These are phyloP conservation scores for Phalloptychus januarius DNA, from an alignment of 2,797 vertebrate genomes.

Conservation along the genomic window DNA sequence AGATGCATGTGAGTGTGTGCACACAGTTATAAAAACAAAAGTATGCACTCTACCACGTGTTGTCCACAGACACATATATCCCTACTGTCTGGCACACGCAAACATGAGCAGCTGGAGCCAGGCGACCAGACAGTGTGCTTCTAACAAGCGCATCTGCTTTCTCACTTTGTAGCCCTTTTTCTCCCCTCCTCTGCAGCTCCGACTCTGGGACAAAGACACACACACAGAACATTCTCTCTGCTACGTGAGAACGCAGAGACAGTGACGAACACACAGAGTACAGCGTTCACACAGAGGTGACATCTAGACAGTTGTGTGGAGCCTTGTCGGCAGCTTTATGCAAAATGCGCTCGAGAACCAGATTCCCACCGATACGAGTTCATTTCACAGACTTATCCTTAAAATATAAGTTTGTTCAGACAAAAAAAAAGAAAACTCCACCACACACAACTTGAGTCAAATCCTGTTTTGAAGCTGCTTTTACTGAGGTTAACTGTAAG, in stretches of 20 bases:
- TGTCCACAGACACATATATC: constrained; percentile 24
- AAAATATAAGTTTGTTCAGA: not conserved
- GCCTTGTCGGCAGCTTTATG: constrained; percentile 15
- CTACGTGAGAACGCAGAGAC: constrained; percentile 35
- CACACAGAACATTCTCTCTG: constrained; percentile 30
- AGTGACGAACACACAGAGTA: constrained; percentile 41
- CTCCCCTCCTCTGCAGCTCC: not conserved
- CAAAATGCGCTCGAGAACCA: not conserved
- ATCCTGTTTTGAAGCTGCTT: not conserved
- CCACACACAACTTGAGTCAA: not conserved
- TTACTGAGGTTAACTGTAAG: not conserved
- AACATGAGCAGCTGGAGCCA: constrained; percentile 67
- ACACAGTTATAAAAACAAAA: not conserved
- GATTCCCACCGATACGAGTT: not conserved
- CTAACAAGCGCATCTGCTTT: constrained; percentile 72
- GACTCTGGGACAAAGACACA: constrained; percentile 43
- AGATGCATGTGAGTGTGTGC: not conserved
- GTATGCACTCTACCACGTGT: constrained; percentile 8
- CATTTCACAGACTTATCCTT: not conserved
- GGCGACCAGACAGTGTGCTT: constrained; percentile 60
- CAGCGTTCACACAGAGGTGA: constrained; percentile 52
- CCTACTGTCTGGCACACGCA: constrained; percentile 38
- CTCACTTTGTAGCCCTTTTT: constrained; percentile 52
- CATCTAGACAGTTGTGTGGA: constrained; percentile 44
- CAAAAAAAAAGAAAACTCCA: not conserved